These are phyloP conservation scores for Drosophila formosana DNA, from an alignment of 2,888 invertebrate species.

Conservation along the genomic window DNA sequence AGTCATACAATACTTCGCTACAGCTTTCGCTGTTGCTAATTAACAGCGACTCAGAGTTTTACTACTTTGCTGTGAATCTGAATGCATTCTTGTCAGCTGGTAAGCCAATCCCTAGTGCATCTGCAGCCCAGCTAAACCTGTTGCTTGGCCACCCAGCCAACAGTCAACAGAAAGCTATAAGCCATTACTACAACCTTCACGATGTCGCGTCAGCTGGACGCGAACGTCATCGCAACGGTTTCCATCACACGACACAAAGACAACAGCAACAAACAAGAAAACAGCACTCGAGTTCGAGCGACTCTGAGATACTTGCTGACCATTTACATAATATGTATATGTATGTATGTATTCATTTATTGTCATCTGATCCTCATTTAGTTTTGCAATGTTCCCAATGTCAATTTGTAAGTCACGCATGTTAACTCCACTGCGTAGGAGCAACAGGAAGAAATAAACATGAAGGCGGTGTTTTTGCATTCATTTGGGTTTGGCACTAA, in stretches of 20 bases:
- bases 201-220: conserved; percentile 39
- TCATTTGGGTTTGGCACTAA: no score
- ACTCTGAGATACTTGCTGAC: neutral
- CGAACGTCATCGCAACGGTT: conserved; percentile 41
- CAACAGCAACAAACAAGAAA: conserved; percentile 64
- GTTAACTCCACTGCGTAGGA: no score
- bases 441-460: no score
- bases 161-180: conserved; percentile 4
- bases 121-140: conserved; percentile 44
- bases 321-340: no score
- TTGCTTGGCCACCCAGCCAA: conserved; percentile 1
- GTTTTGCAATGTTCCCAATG: no score
- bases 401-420: no score
- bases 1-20: conserved; percentile 20
- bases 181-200: conserved; percentile 4
- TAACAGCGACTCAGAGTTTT: conserved; percentile 37
- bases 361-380: no score
- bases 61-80: conserved; percentile 51
- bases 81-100: conserved; percentile 61
- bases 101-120: conserved; percentile 65
- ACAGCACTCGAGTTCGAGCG: neutral
- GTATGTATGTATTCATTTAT: no score
- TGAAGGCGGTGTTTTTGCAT: no score
- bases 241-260: conserved; percentile 35
- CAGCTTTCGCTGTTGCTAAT: conserved; percentile 59